Evolutionary conservation across 2,888 invertebrate species (phyloP).

Genomic region (Diadegma fenestrale): DNA sequence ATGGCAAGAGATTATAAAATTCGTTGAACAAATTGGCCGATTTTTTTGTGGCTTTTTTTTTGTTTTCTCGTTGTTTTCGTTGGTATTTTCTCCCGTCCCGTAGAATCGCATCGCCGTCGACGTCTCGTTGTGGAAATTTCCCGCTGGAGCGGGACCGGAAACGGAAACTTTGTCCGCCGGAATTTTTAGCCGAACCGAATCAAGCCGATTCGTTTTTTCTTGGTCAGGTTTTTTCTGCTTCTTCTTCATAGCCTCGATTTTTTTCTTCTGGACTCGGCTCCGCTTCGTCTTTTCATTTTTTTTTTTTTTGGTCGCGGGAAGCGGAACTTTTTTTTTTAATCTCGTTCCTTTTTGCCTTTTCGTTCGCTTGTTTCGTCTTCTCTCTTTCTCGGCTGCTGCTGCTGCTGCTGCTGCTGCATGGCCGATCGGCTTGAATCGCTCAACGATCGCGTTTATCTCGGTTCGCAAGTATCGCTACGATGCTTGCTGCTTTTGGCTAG

Average conservation of each 20-base stretch:
- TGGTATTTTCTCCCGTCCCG: neutral
- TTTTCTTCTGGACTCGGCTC: neutral
- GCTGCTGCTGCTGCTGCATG: too few species aligned
- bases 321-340: neutral
- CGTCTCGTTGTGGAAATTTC: neutral
- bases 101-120: neutral
- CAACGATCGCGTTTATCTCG: slow-evolving; percentile 68
- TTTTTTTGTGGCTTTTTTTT: slow-evolving; percentile 1
- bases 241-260: neutral
- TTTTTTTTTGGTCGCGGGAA: neutral
- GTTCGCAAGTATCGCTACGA: slow-evolving; percentile 57
- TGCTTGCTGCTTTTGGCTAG: slow-evolving; percentile 61
- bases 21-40: neutral
- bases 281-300: neutral
- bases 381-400: too few species aligned
- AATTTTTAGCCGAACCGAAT: neutral
- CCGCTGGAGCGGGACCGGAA: neutral
- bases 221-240: neutral
- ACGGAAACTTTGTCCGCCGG: neutral
- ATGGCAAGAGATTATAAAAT: neutral
- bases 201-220: slow-evolving; percentile 16
- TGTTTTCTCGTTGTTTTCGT: slow-evolving; percentile 3
- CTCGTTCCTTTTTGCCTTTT: neutral
- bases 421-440: slow-evolving; percentile 30
- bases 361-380: neutral